phyloP scores from a whole-genome alignment of 2,113 vertebrate genomes.

The Oenanthe melanoleuca region DNA sequence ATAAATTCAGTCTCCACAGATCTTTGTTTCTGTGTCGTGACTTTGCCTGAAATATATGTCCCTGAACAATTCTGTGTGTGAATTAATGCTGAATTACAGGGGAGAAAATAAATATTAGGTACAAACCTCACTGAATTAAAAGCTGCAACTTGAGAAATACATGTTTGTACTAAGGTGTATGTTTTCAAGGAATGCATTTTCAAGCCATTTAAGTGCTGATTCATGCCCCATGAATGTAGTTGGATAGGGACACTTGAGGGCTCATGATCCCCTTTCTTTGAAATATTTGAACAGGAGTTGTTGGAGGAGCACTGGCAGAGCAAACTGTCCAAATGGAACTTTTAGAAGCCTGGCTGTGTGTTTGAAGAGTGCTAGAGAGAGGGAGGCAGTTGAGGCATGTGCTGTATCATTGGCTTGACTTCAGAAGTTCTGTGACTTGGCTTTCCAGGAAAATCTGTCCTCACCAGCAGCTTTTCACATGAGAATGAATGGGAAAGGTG shows the following conservation, averaged over 20 bases:
- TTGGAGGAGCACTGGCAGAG: neutral
- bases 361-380: neutral
- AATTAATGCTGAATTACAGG: neutral
- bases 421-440: neutral
- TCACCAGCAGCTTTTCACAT: neutral
- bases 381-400: neutral
- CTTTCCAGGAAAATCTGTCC: neutral
- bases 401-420: neutral
- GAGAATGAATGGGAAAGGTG: neutral
- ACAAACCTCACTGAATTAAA: neutral
- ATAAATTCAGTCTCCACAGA: neutral
- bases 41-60: neutral
- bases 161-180: neutral
- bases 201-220: neutral
- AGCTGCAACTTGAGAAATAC: slow-evolving; percentile 3
- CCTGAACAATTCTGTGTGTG: neutral
- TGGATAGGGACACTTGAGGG: neutral
- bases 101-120: neutral
- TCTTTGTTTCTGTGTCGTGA: neutral
- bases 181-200: slow-evolving; percentile 6
- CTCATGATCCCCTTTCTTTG: neutral
- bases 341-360: neutral
- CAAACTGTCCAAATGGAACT: neutral
- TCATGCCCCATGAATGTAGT: neutral
- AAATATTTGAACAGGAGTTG: neutral